Evolutionary conservation across 2,888 invertebrate genomes (phyloP), one percentile per base, ranked within the genome.

Genomic region (Ectemnius continuus): DNA sequence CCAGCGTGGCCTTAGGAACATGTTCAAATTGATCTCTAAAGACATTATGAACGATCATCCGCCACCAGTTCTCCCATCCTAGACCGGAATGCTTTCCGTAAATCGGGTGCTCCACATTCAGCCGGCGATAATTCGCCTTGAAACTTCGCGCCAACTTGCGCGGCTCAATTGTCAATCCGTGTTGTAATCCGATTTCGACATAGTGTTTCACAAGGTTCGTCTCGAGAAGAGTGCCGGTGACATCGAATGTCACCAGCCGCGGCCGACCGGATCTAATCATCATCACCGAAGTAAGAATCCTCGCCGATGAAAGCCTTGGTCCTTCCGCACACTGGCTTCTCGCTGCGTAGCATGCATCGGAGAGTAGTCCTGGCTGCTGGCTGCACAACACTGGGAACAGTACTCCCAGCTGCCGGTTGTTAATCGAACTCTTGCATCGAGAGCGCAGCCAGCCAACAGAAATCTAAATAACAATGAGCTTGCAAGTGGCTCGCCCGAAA

Each of bases 11-110:
- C 1, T 83, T 81, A 0, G 87, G 83, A 26, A 86, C 79, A 3
- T 84, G 79, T 0, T 89, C 88, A 26, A 93, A 88, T 56, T 93
- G 92, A 23, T 93, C 93, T 72, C 91, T 91, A 84, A 97, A 95
- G 4, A 95, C 94, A 65, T 92, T 92, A 60, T 91, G 91, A 2
- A 97, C 94, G 2, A 97, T 91, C 78, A 91, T 90, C 61, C 92
- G 93, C 98, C 98, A 98, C 98, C 98, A 98, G 62, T 94, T 92
- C 84, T 94, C 92, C 95, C 96, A 97, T 28, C 93, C 92, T 28
- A 97, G 88, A 2, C 93, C 94, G 0, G 93, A 92, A 61, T 92
- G 90, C 78, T 92, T 92, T 0, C 98, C 98, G 91, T 95, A 98
- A 91, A 97, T 96, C 14, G 98, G 97, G 91, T 96, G 94, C 71